Evolutionary conservation across 2,888 invertebrate species (phyloP).

Genomic region (Ctenicera cuprea): DNA sequence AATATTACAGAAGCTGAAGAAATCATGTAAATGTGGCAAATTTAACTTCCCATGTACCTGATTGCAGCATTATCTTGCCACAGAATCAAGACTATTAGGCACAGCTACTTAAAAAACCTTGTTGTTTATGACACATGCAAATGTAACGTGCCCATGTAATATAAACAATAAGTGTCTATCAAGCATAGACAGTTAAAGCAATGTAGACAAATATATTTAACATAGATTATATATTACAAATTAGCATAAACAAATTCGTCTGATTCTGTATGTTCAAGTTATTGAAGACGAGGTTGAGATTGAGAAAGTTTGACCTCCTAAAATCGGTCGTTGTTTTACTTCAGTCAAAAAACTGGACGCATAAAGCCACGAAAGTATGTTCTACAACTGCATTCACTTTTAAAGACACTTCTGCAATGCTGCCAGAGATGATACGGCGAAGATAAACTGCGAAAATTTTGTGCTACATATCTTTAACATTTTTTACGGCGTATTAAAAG

Average conservation of each 20-base stretch:
- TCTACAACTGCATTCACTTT: conserved; percentile 55
- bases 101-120: conserved; percentile 36
- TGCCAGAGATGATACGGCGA: conserved; percentile 8
- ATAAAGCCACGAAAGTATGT: conserved; percentile 66
- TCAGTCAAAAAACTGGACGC: conserved; percentile 64
- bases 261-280: conserved; percentile 19
- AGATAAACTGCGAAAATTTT: conserved; percentile 12
- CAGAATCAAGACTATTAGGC: conserved; percentile 27
- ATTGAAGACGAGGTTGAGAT: conserved; percentile 49
- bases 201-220: conserved; percentile 37
- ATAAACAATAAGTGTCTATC: conserved; percentile 38
- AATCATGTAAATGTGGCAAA: no score
- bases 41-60: not conserved
- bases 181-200: conserved; percentile 30
- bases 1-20: no score
- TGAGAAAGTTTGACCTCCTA: conserved; percentile 66
- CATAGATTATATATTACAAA: conserved; percentile 25
- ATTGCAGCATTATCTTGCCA: conserved; percentile 30
- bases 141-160: conserved; percentile 37
- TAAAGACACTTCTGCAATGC: conserved; percentile 41
- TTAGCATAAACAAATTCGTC: conserved; percentile 40
- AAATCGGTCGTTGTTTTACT: conserved; percentile 61
- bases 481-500: conserved; percentile 24
- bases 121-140: conserved; percentile 44
- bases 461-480: conserved; percentile 13